These are phyloP conservation scores for Setipinna tenuifilis DNA, from an alignment of 2,797 vertebrate genomes.

Conservation along the genomic window DNA sequence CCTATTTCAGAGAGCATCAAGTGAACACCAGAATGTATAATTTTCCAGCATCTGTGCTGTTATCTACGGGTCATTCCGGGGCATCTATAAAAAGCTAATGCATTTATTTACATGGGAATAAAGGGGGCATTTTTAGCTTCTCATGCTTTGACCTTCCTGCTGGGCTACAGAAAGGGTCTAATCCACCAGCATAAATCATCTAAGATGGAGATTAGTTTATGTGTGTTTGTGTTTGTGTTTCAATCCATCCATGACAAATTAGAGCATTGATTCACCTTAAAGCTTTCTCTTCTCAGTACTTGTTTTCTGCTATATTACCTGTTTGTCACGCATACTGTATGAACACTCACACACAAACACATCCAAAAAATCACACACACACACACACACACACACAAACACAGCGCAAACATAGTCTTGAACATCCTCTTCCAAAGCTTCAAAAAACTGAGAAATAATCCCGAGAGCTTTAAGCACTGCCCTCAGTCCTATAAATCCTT, in stretches of 20 bases:
- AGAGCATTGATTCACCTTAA: background rate
- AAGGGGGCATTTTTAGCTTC: background rate
- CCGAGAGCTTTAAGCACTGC: conserved; percentile 38
- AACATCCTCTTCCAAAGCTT: conserved; percentile 16
- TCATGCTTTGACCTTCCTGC: background rate
- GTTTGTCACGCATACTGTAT: conserved; percentile 11
- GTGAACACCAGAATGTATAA: conserved; percentile 2
- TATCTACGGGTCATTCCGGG: background rate
- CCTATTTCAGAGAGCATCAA: background rate
- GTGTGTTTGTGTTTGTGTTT: background rate
- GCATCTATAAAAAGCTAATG: background rate
- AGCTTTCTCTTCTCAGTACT: background rate
- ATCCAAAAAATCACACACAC: conserved; percentile 5
- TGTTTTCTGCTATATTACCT: conserved; percentile 6
- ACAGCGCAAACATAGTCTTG: background rate
- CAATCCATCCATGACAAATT: conserved; percentile 16
- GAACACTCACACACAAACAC: background rate
- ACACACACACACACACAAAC: conserved; percentile 3
- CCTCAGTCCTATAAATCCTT: conserved; percentile 56
- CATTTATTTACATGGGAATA: conserved; percentile 11
- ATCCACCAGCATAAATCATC: conserved; percentile 17
- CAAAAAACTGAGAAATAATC: conserved; percentile 34
- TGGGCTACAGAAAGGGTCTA: background rate
- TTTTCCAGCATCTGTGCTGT: background rate
- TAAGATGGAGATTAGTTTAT: conserved; percentile 6